A percentile compares a stretch with the other conserved stretches of the same genome.
Conservation (phyloP, 2,113 vertebrate genomes). For the Rhineura floridana region DNA sequence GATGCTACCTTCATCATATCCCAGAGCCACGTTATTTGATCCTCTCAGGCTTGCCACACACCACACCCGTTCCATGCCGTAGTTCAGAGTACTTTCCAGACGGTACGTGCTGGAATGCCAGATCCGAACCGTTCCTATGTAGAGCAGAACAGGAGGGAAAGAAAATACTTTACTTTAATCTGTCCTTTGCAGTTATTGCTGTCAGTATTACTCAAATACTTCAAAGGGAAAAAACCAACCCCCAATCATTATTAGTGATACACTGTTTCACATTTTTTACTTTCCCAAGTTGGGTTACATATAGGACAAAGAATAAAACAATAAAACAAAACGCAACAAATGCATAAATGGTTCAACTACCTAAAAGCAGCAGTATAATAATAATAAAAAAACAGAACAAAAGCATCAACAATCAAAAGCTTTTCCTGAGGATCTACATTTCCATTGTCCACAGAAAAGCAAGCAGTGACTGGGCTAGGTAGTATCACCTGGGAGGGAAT, state of each 20-base stretch:
- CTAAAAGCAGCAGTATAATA: too few species aligned
- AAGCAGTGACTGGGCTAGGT: too few species aligned
- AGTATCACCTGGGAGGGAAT: too few species aligned
- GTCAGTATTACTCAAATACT: neutral
- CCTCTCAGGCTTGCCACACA: constrained; percentile 94
- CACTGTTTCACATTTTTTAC: neutral
- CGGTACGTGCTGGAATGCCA: constrained; percentile 99
- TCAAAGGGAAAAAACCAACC: neutral
- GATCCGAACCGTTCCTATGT: constrained; percentile 92
- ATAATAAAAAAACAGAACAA: too few species aligned
- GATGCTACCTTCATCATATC: constrained; percentile 98
- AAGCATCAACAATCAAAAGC: too few species aligned
- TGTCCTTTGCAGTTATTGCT: accelerated
- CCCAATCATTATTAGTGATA: neutral
- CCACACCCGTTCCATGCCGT: constrained; percentile 98
- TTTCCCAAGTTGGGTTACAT: neutral
- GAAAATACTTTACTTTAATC: accelerated
- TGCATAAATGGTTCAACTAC: too few species aligned
- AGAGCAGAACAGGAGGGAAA: neutral
- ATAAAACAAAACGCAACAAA: too few species aligned
- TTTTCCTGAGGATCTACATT: too few species aligned
- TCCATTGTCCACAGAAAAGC: too few species aligned
- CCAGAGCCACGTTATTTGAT: constrained; percentile 95
- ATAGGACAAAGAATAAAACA: neutral
- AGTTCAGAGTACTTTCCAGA: constrained; percentile 95